These are phyloP conservation scores for Lytechinus pictus DNA, from an alignment of 35 echinoderm and acorn worm genomes.

Conservation along the genomic window DNA sequence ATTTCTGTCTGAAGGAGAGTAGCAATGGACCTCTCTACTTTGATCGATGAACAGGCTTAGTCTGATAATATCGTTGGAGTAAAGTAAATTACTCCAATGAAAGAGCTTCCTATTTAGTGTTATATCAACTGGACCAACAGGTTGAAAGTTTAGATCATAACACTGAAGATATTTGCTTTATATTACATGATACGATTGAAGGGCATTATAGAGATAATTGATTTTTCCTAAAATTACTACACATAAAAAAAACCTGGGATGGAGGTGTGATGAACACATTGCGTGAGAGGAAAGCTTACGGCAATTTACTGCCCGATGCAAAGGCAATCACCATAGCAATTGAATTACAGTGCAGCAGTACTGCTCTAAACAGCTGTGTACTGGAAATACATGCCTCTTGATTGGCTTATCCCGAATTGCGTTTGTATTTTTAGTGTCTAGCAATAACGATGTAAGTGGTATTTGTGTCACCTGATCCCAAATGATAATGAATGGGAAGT, in stretches of 20 bases:
- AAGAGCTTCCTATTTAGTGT: neutral
- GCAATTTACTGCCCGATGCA: neutral
- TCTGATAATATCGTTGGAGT: too few species aligned
- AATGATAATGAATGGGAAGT: neutral
- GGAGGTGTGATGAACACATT: neutral
- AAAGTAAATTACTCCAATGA: neutral
- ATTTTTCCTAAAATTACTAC: neutral
- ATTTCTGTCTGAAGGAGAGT: too few species aligned
- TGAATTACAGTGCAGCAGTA: neutral
- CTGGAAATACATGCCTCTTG: neutral
- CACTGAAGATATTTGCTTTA: neutral
- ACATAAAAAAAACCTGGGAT: neutral
- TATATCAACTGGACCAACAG: neutral
- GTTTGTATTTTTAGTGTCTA: neutral
- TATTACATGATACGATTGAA: neutral
- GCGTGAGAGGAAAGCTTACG: neutral
- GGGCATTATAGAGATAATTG: neutral
- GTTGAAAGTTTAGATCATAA: neutral
- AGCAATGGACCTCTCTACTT: too few species aligned
- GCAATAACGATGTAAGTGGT: neutral
- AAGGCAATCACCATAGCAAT: neutral
- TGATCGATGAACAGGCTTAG: too few species aligned
- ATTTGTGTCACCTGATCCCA: neutral
- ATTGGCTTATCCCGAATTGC: conserved; percentile 8
- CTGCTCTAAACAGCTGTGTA: conserved; percentile 2